Evolutionary conservation across 2,888 invertebrate species (phyloP), one percentile per base, ranked within the genome.

Genomic region (Scaptomyza cyrtandrae): DNA sequence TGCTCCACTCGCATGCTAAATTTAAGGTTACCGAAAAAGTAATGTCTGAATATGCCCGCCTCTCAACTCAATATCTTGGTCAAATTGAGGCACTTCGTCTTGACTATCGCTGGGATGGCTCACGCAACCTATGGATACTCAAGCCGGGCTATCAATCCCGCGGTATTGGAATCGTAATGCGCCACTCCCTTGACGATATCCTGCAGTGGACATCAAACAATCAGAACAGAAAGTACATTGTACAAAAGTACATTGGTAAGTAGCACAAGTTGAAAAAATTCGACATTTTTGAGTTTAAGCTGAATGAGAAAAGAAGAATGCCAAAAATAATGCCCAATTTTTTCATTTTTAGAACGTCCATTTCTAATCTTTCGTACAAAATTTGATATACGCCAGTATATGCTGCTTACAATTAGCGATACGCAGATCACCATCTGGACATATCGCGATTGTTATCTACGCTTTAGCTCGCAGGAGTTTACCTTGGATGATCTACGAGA

Each of bases 351-450:
- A 96, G 97, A 97, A 92, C 94, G 95, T 48, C 98, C 98, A 0
- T 91, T 97, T 48, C 92, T 98, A 46, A 95, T 98, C 43, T 94
- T 96, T 90, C 95, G 95, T 68, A 97, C 97, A 0, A 98, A 98
- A 93, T 98, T 98, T 90, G 98, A 98, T 89, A 97, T 98, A 71
- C 94, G 98, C 9, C 97, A 97, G 92, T 98, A 97, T 94, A 97
- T 97, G 91, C 92, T 98, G 55, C 62, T 91, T 4, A 95, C 97
- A 0, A 96, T 92, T 9, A 72, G 96, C 43, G 95, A 95, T 78
- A 94, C 94, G 77, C 96, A 96, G 0, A 93, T 98, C 53, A 95
- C 95, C 0, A 95, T 98, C 85, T 98, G 97, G 97, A 95, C 97
- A 92, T 98, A 97, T 91, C 95, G 94, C 83, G 95, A 97, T 85